phyloP scores from a whole-genome alignment of 2,888 invertebrate species.

The Anodontia alba region DNA sequence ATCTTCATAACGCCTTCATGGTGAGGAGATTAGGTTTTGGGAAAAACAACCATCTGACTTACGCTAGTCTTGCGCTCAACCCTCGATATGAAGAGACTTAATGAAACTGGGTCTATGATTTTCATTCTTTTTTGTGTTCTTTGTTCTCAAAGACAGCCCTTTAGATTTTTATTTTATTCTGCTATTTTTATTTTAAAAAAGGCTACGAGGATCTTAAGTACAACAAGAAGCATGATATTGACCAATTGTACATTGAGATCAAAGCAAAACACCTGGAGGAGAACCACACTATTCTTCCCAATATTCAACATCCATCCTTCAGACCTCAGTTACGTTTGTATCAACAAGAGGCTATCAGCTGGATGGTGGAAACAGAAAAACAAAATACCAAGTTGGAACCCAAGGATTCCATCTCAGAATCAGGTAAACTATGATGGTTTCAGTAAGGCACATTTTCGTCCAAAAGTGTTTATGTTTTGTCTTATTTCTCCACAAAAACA shows the following conservation, averaged over 20 bases:
- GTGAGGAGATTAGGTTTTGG: too few species aligned
- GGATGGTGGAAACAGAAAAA: conserved; percentile 89
- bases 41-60: too few species aligned
- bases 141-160: too few species aligned
- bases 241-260: conserved; percentile 79
- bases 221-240: conserved; percentile 80
- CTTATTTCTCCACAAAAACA: neutral
- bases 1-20: too few species aligned
- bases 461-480: neutral
- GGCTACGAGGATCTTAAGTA: conserved; percentile 46
- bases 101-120: too few species aligned
- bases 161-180: too few species aligned
- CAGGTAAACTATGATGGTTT: neutral
- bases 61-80: too few species aligned
- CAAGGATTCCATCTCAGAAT: too few species aligned
- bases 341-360: conserved; percentile 88
- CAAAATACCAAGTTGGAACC: neutral
- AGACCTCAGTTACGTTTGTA: conserved; percentile 88
- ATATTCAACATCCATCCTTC: conserved; percentile 83
- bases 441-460: neutral
- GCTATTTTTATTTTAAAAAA: conserved; percentile 36
- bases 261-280: conserved; percentile 71
- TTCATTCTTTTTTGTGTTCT: too few species aligned
- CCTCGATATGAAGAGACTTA: too few species aligned
- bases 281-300: conserved; percentile 41